Evolutionary conservation across 2,888 invertebrate species (phyloP).

Genomic region (Sinotaia quadrata): DNA sequence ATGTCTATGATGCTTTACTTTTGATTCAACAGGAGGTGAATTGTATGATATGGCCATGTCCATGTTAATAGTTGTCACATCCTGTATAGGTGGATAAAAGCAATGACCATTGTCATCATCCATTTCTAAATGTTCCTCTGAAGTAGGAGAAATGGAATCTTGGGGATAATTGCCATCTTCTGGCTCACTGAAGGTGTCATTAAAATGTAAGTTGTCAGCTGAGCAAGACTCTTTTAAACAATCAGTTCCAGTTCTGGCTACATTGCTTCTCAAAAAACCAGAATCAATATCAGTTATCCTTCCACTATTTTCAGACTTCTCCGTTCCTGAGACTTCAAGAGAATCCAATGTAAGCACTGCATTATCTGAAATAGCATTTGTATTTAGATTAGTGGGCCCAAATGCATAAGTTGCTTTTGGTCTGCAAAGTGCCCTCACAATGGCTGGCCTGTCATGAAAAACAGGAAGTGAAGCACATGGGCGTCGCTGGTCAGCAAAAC

Average conservation of each 20-base stretch:
- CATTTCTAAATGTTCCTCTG: not conserved
- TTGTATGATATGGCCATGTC: too few species aligned
- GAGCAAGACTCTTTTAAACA: not conserved
- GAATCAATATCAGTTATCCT: too few species aligned
- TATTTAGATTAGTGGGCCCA: too few species aligned
- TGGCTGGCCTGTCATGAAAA: not conserved
- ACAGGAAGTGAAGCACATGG: conserved; percentile 17
- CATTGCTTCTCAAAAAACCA: too few species aligned
- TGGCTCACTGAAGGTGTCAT: not conserved
- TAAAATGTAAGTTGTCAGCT: not conserved
- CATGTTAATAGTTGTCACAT: conserved; percentile 12
- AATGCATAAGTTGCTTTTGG: not conserved
- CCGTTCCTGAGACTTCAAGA: not conserved
- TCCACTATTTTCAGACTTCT: not conserved
- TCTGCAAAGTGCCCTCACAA: not conserved
- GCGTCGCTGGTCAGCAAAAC: conserved; percentile 11
- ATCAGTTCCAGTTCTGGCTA: not conserved
- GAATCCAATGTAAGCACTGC: conserved; percentile 6
- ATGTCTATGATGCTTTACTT: too few species aligned
- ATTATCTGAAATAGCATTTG: not conserved
- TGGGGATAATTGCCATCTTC: not conserved
- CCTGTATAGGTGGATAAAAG: conserved; percentile 11
- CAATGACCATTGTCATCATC: not conserved
- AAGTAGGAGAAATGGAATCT: not conserved
- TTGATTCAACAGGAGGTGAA: too few species aligned